These are phyloP conservation scores for Acrossocheilus fasciatus DNA, from an alignment of 2,797 vertebrate genomes.

Conservation along the genomic window DNA sequence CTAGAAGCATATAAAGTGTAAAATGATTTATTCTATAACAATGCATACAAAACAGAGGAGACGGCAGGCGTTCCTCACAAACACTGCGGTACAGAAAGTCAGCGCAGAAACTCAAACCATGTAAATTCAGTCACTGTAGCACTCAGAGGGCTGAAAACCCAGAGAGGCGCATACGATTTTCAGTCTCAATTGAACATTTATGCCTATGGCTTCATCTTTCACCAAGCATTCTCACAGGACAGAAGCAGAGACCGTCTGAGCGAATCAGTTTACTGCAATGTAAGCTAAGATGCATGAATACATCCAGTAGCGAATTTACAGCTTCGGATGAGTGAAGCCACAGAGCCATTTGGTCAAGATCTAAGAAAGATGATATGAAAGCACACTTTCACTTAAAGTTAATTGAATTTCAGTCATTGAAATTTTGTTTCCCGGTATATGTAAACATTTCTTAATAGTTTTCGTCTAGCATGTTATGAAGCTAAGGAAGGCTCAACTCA, in stretches of 20 bases:
- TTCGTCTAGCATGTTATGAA: constrained; percentile 10
- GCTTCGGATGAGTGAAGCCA: constrained; percentile 1
- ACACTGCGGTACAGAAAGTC: constrained; percentile 31
- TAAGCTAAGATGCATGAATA: constrained; percentile 9
- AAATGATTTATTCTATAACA: constrained; percentile 80
- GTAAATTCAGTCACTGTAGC: background rate
- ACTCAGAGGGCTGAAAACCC: background rate
- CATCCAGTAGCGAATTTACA: constrained; percentile 15
- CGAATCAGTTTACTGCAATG: constrained; percentile 10
- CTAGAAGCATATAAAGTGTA: constrained; percentile 55
- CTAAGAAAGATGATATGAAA: background rate
- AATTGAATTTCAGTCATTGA: constrained; percentile 3
- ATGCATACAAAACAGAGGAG: constrained; percentile 63
- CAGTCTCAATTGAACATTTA: background rate
- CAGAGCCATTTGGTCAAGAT: constrained; percentile 29
- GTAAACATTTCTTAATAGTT: constrained; percentile 30
- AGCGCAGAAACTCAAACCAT: background rate
- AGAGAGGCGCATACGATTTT: constrained; percentile 13
- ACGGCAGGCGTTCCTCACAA: constrained; percentile 66
- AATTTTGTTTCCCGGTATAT: background rate
- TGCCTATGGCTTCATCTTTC: constrained; percentile 7
- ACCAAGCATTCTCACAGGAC: constrained; percentile 5
- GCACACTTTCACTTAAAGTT: background rate
- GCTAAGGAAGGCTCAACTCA: background rate
- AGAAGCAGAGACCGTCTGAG: constrained; percentile 22